A percentile compares a stretch with the other conserved stretches of the same genome.
Evolutionary conservation across 35 echinoderm and acorn worm species (phyloP).

Genomic region (Ophioderma brevispina): DNA sequence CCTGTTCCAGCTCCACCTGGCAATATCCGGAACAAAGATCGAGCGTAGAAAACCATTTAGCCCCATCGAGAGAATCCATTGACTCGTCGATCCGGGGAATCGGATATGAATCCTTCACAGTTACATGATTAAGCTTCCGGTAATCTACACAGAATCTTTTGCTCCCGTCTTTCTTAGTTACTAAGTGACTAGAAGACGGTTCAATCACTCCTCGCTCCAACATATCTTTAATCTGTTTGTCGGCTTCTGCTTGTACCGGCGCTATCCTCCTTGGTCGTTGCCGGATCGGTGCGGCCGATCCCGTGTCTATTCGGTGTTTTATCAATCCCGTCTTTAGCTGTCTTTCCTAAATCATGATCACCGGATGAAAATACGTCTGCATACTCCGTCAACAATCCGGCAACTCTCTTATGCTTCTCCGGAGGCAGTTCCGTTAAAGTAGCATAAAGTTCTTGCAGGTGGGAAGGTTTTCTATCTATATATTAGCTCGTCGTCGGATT

Average conservation of each 20-base stretch:
- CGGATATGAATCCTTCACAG: constrained; percentile 28
- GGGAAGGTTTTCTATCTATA: background rate
- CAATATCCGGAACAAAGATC: constrained; percentile 34
- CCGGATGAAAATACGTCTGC: constrained; percentile 24
- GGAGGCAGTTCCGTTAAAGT: background rate
- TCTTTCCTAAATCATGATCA: constrained; percentile 32
- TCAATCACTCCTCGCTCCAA: background rate
- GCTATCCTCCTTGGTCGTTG: background rate
- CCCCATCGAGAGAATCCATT: background rate
- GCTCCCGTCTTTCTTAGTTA: constrained; percentile 44
- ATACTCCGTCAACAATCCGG: background rate
- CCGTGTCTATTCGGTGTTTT: constrained; percentile 53
- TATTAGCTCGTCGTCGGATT: background rate
- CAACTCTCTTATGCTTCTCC: background rate
- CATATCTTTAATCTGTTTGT: constrained; percentile 12
- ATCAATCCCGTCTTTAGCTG: constrained; percentile 33
- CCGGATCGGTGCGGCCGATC: background rate
- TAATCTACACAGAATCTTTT: too few species aligned
- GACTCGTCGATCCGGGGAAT: constrained; percentile 35
- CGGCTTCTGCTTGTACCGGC: background rate
- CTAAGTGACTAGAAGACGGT: constrained; percentile 40
- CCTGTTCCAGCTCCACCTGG: constrained; percentile 43
- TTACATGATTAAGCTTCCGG: constrained; percentile 36
- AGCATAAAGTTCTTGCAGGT: background rate
- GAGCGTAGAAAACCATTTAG: constrained; percentile 36